Percentiles rank a stretch among this genome's conserved stretches.
Conservation (phyloP, 2,888 invertebrate species). For the Plebejus anna region DNA sequence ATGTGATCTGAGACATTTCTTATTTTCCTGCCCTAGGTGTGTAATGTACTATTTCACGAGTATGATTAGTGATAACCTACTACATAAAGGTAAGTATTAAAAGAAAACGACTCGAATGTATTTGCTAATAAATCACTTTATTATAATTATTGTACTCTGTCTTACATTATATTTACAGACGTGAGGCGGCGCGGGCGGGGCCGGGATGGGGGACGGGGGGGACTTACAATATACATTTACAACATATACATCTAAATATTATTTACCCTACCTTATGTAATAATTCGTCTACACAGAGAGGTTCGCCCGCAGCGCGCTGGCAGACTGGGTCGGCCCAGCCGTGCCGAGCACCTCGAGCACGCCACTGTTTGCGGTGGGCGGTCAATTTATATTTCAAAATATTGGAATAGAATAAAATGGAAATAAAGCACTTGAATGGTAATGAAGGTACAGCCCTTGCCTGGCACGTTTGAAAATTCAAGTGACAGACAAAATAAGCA, state of each 20-base stretch:
- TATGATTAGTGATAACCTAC: too few relatives aligned
- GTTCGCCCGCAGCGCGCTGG: neutral
- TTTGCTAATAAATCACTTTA: constrained; percentile 48
- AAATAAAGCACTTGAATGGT: neutral
- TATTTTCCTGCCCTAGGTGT: too few relatives aligned
- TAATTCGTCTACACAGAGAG: constrained; percentile 26
- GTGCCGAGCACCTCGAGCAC: neutral
- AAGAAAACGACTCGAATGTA: constrained; percentile 31
- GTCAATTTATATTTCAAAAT: neutral
- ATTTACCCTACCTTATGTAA: constrained; percentile 5
- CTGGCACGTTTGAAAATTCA: too few relatives aligned
- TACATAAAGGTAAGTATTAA: neutral
- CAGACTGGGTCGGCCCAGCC: neutral
- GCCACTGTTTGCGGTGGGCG: neutral
- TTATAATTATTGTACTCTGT: constrained; percentile 56
- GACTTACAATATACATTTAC: constrained; percentile 2
- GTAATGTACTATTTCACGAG: too few relatives aligned
- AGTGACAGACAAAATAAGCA: too few relatives aligned
- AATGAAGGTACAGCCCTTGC: too few relatives aligned
- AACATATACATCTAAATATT: neutral
- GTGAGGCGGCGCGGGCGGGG: constrained; percentile 8
- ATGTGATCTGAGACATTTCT: too few relatives aligned
- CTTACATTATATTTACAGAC: constrained; percentile 59
- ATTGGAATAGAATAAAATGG: neutral
- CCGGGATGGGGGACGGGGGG: too few relatives aligned